Conservation (phyloP, 2,113 vertebrate genomes). For the Hippocampus comes region DNA sequence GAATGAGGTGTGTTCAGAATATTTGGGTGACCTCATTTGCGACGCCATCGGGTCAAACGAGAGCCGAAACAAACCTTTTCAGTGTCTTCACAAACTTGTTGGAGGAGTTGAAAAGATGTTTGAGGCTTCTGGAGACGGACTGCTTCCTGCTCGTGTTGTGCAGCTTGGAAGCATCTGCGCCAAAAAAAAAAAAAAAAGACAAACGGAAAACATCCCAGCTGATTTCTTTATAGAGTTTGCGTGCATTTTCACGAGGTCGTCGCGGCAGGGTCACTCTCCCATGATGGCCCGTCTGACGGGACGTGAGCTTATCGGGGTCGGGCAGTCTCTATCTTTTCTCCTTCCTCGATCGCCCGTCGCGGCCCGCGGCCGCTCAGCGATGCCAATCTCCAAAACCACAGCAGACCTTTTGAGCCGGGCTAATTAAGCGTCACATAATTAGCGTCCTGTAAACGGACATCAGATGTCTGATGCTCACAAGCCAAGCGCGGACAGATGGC, state of each 20-base stretch:
- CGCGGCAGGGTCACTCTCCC: constrained; percentile 21
- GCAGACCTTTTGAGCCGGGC: constrained; percentile 45
- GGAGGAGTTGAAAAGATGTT: constrained; percentile 96
- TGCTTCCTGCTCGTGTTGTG: constrained; percentile 92
- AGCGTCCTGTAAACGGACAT: constrained; percentile 61
- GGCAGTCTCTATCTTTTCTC: constrained; percentile 38
- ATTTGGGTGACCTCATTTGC: neutral
- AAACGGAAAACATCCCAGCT: neutral
- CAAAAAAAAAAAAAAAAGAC: neutral
- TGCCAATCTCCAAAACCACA: constrained; percentile 65
- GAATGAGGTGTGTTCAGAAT: too few relatives aligned
- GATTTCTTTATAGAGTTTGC: neutral
- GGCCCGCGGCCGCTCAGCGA: constrained; percentile 40
- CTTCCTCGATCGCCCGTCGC: neutral
- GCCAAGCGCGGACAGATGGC: constrained; percentile 3
- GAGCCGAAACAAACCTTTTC: constrained; percentile 78
- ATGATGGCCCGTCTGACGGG: constrained; percentile 2
- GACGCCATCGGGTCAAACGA: neutral
- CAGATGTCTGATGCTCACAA: constrained; percentile 46
- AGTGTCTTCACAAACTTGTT: constrained; percentile 97
- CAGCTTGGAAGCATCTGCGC: constrained; percentile 83
- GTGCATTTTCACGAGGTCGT: constrained; percentile 30
- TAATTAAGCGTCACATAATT: constrained; percentile 70
- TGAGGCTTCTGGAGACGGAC: constrained; percentile 92
- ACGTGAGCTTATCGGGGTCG: constrained; percentile 27